phyloP scores from a whole-genome alignment of 2,888 invertebrate genomes.

The Dexiosoma caninum region DNA sequence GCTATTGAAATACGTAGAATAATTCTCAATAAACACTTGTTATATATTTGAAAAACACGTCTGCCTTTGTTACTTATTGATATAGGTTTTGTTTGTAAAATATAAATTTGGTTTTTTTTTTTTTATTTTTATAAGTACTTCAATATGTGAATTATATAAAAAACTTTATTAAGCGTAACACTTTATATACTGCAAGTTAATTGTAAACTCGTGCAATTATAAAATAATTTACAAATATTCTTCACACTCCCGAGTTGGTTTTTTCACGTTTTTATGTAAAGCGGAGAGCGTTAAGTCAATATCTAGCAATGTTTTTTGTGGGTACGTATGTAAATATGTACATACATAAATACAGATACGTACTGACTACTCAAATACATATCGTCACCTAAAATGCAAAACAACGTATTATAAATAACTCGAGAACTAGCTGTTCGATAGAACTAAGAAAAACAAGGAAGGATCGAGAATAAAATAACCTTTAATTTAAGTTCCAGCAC shows the following conservation, averaged over 20 bases:
- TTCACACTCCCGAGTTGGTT: too few species aligned
- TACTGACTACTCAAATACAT: too few species aligned
- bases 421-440: too few species aligned
- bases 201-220: conserved; percentile 39
- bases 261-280: too few species aligned
- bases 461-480: too few species aligned
- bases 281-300: too few species aligned
- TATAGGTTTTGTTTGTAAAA: conserved; percentile 16
- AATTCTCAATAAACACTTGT: neutral
- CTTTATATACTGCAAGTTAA: conserved; percentile 48
- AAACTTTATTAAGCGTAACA: conserved; percentile 31
- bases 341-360: neutral
- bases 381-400: too few species aligned
- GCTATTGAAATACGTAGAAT: neutral
- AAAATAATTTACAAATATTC: neutral
- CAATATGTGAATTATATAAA: too few species aligned
- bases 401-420: too few species aligned
- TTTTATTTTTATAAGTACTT: neutral
- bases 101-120: neutral
- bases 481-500: too few species aligned
- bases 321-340: neutral
- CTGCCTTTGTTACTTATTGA: conserved; percentile 23
- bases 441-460: too few species aligned
- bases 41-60: neutral
- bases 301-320: too few species aligned